Evolutionary conservation across 2,113 vertebrate genomes (phyloP), one percentile per base, ranked within the genome.

Genomic region (Myrmophylax atrothorax): DNA sequence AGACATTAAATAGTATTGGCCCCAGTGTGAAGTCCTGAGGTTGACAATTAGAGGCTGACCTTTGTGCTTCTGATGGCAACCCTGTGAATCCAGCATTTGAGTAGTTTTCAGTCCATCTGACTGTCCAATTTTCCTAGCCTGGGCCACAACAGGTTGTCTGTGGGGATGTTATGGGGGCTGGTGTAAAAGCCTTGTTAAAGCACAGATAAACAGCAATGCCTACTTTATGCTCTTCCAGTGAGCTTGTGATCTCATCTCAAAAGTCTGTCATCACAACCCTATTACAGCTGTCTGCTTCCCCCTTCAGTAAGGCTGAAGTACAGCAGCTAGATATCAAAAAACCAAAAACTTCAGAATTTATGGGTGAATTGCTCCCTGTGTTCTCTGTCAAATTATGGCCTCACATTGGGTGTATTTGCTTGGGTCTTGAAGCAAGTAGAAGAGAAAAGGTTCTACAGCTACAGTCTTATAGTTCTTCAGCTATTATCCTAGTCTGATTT

Each of bases 31-130:
- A 20, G 23, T 59, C 11, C 19, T 66, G 17, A 13, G 17, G 2
- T 7, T 73, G 24, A 26, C 9, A 1, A 1, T 1, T 64, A 31
- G 28, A 35, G 7, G 8, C 26, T 46, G 49, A 5, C 28, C 8
- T 89, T 89, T 29, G 14, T 63, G 23, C 38, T 83, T 9, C 46
- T 60, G 12, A 26, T 40, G 17, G 16, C 47, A 76, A 2, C 25
- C 31, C n/a, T 49, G 9, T 47, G 70, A 76, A 47, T 60, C 13
- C 8, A 56, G 11, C 11, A 33, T 26, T 10, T 66, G 9, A 37
- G 13, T 18, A 25, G 4, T 49, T 87, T 74, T 74, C 22, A 38
- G 40, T 73, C 18, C 3, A 13, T 24, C 63, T 76, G 18, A 42
- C 18, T 66, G 15, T 73, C 38, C 1, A 3, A 19, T 47, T 80